phyloP scores from a whole-genome alignment of 2,888 invertebrate species.

The Pegoplata infirma region DNA sequence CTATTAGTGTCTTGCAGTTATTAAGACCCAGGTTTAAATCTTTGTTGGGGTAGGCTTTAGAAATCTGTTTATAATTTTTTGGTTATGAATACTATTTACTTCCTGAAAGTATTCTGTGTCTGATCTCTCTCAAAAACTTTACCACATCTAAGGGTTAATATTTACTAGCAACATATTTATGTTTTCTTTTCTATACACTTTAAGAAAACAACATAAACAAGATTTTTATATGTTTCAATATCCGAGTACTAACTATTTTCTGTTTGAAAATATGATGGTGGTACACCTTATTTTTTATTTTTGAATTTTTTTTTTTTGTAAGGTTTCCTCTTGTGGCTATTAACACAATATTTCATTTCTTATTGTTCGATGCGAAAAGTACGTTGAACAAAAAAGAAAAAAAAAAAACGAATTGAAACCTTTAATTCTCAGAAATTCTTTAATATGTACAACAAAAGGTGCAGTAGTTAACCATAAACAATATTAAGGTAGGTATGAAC shows the following conservation, averaged over 20 bases:
- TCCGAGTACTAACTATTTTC: background rate
- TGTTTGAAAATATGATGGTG: background rate
- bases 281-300: background rate
- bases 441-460: conserved; percentile 19
- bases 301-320: background rate
- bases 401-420: background rate
- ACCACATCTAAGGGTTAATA: background rate
- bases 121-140: too few species aligned
- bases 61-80: too few species aligned
- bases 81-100: too few species aligned
- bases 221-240: background rate
- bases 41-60: too few species aligned
- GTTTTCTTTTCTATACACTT: background rate
- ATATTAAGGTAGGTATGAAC: background rate
- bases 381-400: background rate
- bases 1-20: too few species aligned
- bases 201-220: background rate
- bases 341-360: background rate
- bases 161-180: background rate
- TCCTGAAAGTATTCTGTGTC: too few species aligned
- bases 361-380: background rate
- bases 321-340: background rate
- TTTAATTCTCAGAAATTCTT: conserved; percentile 23
- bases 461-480: conserved; percentile 19
- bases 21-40: too few species aligned